phyloP scores from a whole-genome alignment of 2,888 invertebrate genomes.

The Hyalella azteca region DNA sequence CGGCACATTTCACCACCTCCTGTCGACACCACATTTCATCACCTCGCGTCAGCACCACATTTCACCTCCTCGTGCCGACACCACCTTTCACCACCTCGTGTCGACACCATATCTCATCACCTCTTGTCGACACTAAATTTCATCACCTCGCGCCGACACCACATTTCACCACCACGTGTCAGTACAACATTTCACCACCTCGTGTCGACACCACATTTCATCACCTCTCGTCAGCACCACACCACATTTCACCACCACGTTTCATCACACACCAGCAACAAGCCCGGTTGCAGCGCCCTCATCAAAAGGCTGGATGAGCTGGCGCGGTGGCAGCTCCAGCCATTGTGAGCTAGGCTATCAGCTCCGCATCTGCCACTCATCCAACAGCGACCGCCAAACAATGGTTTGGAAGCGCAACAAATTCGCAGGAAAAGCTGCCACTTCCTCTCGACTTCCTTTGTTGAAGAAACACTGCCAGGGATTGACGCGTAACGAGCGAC shows the following conservation, averaged over 20 bases:
- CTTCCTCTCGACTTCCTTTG: constrained; percentile 13
- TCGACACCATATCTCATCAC: no score
- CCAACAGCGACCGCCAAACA: background rate
- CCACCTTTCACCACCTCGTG: no score
- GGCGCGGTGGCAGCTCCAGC: background rate
- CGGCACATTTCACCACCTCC: no score
- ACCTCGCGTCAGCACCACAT: no score
- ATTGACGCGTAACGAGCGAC: constrained; percentile 9
- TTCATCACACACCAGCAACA: background rate
- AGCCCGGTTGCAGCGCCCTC: background rate
- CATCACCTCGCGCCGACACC: no score
- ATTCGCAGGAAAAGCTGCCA: constrained; percentile 6
- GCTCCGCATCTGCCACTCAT: background rate
- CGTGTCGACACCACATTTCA: background rate
- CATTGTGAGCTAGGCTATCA: constrained; percentile 6
- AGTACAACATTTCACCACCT: no score
- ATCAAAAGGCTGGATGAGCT: background rate
- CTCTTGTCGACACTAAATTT: no score
- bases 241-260: background rate
- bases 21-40: no score
- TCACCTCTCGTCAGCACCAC: background rate
- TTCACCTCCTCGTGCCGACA: no score
- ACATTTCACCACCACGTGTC: no score
- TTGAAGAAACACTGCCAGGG: constrained; percentile 20
- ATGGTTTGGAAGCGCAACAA: constrained; percentile 11